Percentiles rank a stretch among this genome's conserved stretches.
phyloP scores from a whole-genome alignment of 2,797 vertebrate genomes.

The Phoebastria nigripes region DNA sequence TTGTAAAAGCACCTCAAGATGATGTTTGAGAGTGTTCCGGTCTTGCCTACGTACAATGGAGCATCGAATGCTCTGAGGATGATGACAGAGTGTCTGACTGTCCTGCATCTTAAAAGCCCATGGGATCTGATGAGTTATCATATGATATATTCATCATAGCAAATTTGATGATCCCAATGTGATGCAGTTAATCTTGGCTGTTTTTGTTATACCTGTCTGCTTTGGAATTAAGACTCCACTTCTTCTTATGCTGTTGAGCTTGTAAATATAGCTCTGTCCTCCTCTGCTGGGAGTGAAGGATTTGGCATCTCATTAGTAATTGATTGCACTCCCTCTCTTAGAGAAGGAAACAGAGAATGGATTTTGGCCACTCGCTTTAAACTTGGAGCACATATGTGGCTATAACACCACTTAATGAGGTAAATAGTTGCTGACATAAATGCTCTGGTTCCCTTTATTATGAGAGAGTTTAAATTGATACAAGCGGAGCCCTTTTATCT shows the following conservation, averaged over 20 bases:
- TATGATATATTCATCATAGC: background rate
- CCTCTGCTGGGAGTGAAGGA: background rate
- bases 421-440: background rate
- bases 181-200: background rate
- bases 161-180: fast-evolving
- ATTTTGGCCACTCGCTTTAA: background rate
- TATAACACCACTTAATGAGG: background rate
- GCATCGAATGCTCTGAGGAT: background rate
- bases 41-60: fast-evolving
- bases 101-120: background rate
- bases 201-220: background rate
- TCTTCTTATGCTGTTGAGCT: background rate
- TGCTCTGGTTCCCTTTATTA: background rate
- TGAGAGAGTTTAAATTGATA: background rate
- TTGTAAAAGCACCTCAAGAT: background rate
- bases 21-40: background rate
- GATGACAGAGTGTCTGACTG: background rate
- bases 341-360: background rate
- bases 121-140: background rate
- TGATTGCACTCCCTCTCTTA: background rate
- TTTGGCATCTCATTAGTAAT: background rate
- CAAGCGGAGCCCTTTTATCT: background rate
- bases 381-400: background rate
- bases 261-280: background rate
- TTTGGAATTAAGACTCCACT: background rate